These are phyloP conservation scores for Cyrtodaria siliqua DNA, from an alignment of 2,888 invertebrate species.

Conservation along the genomic window DNA sequence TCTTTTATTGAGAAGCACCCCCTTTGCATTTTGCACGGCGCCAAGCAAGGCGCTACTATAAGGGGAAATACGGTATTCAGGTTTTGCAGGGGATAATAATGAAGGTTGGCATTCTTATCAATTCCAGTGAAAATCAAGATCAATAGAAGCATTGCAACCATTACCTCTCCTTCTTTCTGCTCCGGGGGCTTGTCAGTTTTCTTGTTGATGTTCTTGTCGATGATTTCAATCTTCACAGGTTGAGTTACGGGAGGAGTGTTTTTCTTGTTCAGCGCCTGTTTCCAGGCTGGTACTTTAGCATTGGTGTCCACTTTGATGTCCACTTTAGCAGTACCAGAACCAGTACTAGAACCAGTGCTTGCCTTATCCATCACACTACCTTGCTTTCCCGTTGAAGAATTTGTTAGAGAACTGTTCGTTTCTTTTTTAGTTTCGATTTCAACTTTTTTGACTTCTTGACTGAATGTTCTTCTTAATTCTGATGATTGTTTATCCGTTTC, in stretches of 20 bases:
- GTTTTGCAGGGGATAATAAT: too few relatives aligned
- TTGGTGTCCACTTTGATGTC: too few relatives aligned
- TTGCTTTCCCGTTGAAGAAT: slow-evolving; percentile 13
- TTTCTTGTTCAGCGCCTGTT: slow-evolving; percentile 59
- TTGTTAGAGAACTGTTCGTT: background rate
- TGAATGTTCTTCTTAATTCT: slow-evolving; percentile 12
- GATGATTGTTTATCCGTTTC: slow-evolving; percentile 28
- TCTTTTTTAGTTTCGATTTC: slow-evolving; percentile 23
- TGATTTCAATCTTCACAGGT: slow-evolving; percentile 79
- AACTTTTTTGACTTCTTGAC: slow-evolving; percentile 22
- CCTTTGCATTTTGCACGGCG: too few relatives aligned
- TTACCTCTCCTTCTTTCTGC: slow-evolving; percentile 66
- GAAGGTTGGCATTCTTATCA: too few relatives aligned
- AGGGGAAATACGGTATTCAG: too few relatives aligned
- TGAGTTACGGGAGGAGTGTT: slow-evolving; percentile 24
- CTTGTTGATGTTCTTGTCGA: slow-evolving; percentile 76
- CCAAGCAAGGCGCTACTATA: too few relatives aligned
- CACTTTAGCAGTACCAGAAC: too few relatives aligned
- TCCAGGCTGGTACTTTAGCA: slow-evolving; percentile 69
- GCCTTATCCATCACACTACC: slow-evolving; percentile 16
- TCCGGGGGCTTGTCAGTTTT: slow-evolving; percentile 37
- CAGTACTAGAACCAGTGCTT: too few relatives aligned
- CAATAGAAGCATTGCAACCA: too few relatives aligned
- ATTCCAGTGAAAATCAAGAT: too few relatives aligned
- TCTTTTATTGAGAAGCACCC: too few relatives aligned